Base-by-base conservation (phyloP, 2,113 vertebrate genomes). In the Gymnogyps californianus region DNA sequence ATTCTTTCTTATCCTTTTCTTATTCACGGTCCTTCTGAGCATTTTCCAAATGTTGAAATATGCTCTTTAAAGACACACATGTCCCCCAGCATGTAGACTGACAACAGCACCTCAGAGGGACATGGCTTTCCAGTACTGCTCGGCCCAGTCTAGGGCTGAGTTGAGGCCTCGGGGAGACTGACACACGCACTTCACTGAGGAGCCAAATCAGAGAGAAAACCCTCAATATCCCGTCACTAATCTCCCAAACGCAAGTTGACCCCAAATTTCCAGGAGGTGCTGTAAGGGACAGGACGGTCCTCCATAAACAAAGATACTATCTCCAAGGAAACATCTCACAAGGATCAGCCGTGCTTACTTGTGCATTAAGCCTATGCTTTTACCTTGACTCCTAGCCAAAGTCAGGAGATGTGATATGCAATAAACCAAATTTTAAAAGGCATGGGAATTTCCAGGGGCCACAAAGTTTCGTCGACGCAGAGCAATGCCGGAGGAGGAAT, bases 381-480 rank as follows among this genome's bases (percentile, higher is more conserved):
- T 14, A 34, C 24, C 44, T n/a, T 51, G 38, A 67, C 22, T 61
- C 61, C 22, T 11, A 42, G 78, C 44, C 64, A 71, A 76, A 67
- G 17, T 13, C 61, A 32, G 64, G 42, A 72, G 57, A 58, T 16
- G 28, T 16, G 93, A 55, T 14, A 24, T 2, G 21, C 34, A 49
- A 40, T 13, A 51, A 55, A 44, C 12, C 49, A 14, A 12, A 64
- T 65, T 83, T 40, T 28, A 51, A 84, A 67, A 81, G 40, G 32
- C 16, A 42, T 1, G 16, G 38, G 52, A 59, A 79, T 44, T 71
- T 75, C 55, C 72, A 59, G n/a, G 44, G 44, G 18, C 32, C 29
- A 57, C 40, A 46, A 52, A 76, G 21, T 3, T 22, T 16, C 2
- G 0, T 2, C 2, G 7, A 55, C 0, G 1, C 49, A 59, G 83